Evolutionary conservation across 2,888 invertebrate species (phyloP).

Genomic region (Helicoverpa assulta): DNA sequence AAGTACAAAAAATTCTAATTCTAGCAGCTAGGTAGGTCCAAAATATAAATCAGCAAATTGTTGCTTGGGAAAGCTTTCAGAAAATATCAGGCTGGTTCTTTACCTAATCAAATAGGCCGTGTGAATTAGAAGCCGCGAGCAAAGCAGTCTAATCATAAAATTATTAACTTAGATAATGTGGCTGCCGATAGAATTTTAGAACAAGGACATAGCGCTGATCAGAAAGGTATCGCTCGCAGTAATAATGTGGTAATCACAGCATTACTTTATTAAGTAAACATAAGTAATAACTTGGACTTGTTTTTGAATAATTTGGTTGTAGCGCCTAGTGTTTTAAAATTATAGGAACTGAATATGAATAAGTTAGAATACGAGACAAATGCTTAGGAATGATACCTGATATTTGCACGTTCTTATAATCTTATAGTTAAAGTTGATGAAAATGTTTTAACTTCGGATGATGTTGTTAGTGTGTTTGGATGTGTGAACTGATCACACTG

Average conservation of each 20-base stretch:
- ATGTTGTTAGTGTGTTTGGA: no score
- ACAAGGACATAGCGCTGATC: slow-evolving; percentile 46
- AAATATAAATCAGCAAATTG: no score
- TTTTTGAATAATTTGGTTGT: slow-evolving; percentile 11
- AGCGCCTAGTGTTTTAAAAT: not conserved
- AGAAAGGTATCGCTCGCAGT: slow-evolving; percentile 35
- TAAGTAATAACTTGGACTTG: slow-evolving; percentile 21
- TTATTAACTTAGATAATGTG: slow-evolving; percentile 44
- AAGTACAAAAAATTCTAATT: no score
- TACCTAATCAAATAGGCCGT: slow-evolving; percentile 21
- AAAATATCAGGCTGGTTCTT: slow-evolving; percentile 6
- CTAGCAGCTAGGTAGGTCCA: no score
- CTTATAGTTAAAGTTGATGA: no score
- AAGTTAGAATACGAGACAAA: no score
- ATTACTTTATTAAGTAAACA: slow-evolving; percentile 20
- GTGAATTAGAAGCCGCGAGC: slow-evolving; percentile 45
- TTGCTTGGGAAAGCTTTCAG: not conserved
- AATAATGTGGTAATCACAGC: slow-evolving; percentile 19
- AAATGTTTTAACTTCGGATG: no score
- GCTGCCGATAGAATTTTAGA: slow-evolving; percentile 39
- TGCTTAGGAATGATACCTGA: no score
- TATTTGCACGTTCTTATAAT: no score
- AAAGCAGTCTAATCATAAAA: slow-evolving; percentile 44
- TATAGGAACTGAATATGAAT: no score
- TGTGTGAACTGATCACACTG: no score